Percentiles rank a stretch among this genome's conserved stretches.
These are phyloP conservation scores for Spheniscus humboldti DNA, from an alignment of 2,797 vertebrate species.

Conservation along the genomic window DNA sequence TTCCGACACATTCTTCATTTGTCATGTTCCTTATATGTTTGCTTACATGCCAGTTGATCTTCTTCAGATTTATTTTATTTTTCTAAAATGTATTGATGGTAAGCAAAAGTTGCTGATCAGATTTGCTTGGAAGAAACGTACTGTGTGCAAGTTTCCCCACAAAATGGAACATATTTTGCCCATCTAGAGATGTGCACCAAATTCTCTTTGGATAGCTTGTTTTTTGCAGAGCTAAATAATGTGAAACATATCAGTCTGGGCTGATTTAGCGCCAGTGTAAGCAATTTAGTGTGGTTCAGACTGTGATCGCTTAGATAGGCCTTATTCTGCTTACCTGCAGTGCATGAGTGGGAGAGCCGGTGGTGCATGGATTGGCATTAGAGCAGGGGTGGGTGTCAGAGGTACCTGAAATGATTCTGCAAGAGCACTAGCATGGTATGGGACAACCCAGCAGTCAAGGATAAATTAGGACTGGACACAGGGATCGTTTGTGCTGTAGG, in stretches of 20 bases:
- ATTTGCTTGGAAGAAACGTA: background rate
- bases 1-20: background rate
- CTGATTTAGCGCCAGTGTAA: background rate
- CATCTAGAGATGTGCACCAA: background rate
- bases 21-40: background rate
- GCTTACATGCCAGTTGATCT: background rate
- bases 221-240: background rate
- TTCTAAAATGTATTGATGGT: background rate
- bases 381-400: background rate
- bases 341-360: rapidly evolving
- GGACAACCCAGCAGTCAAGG: background rate
- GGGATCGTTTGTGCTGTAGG: no score
- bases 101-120: background rate
- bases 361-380: background rate
- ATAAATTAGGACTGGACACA: background rate
- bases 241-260: background rate
- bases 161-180: background rate
- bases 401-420: background rate
- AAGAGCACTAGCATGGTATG: background rate
- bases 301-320: background rate
- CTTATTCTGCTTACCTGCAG: background rate
- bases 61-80: background rate
- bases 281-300: background rate
- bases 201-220: background rate
- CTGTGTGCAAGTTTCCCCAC: background rate